Evolutionary conservation across 1,140 invertebrate genomes (phyloP).

Genomic region (Drosophila melanogaster): Release_6_plus_ISO1_MT NT_033777.3:13562001-13562500

Average conservation of each 20-base stretch:
- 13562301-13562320: slow-evolving; percentile 30
- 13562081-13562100: slow-evolving; percentile 42
- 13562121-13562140: slow-evolving; percentile 16
- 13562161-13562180: slow-evolving; percentile 54
- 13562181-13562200: slow-evolving; percentile 65
- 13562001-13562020: slow-evolving; percentile 50
- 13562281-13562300: slow-evolving; percentile 9
- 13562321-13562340: slow-evolving; percentile 22
- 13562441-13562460: background rate
- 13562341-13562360: slow-evolving; percentile 31
- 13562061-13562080: slow-evolving; percentile 66
- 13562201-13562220: slow-evolving; percentile 5
- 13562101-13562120: slow-evolving; percentile 23
- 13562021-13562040: slow-evolving; percentile 80
- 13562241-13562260: slow-evolving; percentile 51
- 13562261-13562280: slow-evolving; percentile 23
- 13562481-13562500: background rate
- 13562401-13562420: background rate
- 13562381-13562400: slow-evolving; percentile 19
- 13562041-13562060: slow-evolving; percentile 78
- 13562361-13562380: slow-evolving; percentile 26
- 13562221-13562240: slow-evolving; percentile 14
- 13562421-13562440: background rate
- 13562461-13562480: background rate
- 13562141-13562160: slow-evolving; percentile 15